Evolutionary conservation across 2,888 invertebrate genomes (phyloP).

Genomic region (Drosophila diplacantha): DNA sequence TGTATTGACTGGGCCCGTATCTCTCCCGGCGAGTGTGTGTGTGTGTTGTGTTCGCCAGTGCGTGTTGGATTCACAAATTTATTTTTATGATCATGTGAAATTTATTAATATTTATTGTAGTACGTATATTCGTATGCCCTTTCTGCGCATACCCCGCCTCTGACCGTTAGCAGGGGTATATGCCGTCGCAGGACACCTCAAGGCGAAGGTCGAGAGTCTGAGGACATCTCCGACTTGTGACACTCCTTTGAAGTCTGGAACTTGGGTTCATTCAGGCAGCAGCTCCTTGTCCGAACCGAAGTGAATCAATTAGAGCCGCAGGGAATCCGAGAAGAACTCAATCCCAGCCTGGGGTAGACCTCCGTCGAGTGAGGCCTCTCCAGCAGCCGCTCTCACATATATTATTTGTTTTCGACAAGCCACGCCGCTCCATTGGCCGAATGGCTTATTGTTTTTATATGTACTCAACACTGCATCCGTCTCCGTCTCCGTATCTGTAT

Average conservation of each 20-base stretch:
- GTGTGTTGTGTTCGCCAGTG: conserved; percentile 37
- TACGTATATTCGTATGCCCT: conserved; percentile 47
- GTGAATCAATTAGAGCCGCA: background rate
- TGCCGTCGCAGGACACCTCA: background rate
- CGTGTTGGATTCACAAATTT: conserved; percentile 69
- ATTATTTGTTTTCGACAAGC: conserved; percentile 22
- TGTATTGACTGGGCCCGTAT: conserved; percentile 27
- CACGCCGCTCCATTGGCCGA: background rate
- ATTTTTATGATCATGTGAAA: conserved; percentile 72
- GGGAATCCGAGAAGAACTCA: background rate
- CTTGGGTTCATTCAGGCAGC: too few species aligned
- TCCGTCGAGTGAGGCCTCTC: background rate
- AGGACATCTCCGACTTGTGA: background rate
- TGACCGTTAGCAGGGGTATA: conserved; percentile 15
- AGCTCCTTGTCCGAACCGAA: background rate
- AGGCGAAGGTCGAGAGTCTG: too few species aligned
- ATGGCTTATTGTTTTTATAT: conserved; percentile 68
- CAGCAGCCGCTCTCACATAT: background rate
- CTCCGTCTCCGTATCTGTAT: conserved; percentile 2
- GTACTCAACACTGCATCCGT: conserved; percentile 48
- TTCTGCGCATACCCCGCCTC: conserved; percentile 7
- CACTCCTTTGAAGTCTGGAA: background rate
- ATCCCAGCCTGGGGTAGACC: background rate
- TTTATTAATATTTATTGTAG: conserved; percentile 72
- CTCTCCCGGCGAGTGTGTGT: conserved; percentile 12